Conservation (phyloP, 2,888 invertebrate genomes). For the Adineta ricciae region DNA sequence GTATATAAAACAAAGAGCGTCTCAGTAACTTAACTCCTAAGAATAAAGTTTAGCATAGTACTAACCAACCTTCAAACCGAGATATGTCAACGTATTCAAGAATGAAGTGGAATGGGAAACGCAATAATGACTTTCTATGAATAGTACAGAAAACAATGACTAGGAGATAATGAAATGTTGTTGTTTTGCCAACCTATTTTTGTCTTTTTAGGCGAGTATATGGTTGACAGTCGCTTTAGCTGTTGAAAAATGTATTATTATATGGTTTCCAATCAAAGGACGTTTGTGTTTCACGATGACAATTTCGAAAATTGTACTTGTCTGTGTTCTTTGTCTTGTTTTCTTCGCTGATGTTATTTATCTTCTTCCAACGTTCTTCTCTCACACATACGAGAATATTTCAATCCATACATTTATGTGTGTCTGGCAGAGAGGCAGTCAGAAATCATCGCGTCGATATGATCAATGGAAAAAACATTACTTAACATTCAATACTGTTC, state of each 20-base stretch:
- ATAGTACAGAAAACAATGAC: too few species aligned
- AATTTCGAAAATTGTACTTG: background rate
- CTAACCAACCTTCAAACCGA: too few species aligned
- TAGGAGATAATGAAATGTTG: too few species aligned
- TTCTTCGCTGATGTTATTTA: background rate
- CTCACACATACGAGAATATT: background rate
- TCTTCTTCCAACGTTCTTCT: background rate
- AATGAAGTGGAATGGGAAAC: too few species aligned
- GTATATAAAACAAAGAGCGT: too few species aligned
- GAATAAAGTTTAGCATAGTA: too few species aligned
- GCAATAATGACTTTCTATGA: too few species aligned
- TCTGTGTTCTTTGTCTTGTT: background rate
- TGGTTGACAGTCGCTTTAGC: conserved; percentile 29
- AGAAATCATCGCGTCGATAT: background rate
- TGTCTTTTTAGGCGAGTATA: background rate
- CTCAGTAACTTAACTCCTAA: too few species aligned
- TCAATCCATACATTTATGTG: background rate
- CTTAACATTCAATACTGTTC: conserved; percentile 23
- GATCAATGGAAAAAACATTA: conserved; percentile 22
- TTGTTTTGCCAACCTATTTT: too few species aligned
- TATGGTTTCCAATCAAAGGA: conserved; percentile 26
- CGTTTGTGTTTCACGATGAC: background rate
- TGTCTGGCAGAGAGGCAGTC: background rate
- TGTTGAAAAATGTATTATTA: conserved; percentile 29
- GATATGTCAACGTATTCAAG: too few species aligned